phyloP scores from a whole-genome alignment of 2,797 vertebrate species.

The Gila robusta region DNA sequence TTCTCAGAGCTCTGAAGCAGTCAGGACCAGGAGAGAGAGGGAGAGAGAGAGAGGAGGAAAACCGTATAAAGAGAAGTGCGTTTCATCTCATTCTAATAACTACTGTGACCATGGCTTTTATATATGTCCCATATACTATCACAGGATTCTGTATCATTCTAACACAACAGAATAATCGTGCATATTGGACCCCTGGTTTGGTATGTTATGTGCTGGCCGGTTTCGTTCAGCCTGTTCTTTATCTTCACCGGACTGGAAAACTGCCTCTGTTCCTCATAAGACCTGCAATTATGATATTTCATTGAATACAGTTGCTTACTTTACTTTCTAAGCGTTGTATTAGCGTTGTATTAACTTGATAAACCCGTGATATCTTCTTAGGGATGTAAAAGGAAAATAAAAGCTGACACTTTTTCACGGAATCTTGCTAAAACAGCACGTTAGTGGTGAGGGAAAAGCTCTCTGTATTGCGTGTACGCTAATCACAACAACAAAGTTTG shows the following conservation, averaged over 20 bases:
- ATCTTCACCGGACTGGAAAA: background rate
- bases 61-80: slow-evolving; percentile 67
- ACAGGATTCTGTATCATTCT: background rate
- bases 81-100: slow-evolving; percentile 61
- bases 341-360: too few species aligned
- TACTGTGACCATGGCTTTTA: slow-evolving; percentile 63
- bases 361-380: too few species aligned
- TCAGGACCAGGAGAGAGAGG: slow-evolving; percentile 35
- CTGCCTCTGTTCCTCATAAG: background rate
- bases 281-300: background rate
- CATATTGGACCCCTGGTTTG: background rate
- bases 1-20: background rate
- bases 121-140: background rate
- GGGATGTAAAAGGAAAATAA: too few species aligned
- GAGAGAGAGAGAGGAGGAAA: slow-evolving; percentile 44
- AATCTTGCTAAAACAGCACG: too few species aligned
- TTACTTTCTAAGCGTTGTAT: too few species aligned
- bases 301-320: too few species aligned
- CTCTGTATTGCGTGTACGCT: too few species aligned
- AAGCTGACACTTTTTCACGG: too few species aligned
- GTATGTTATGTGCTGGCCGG: background rate
- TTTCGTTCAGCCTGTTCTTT: background rate
- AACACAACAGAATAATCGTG: rapidly evolving
- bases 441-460: too few species aligned
- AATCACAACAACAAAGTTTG: too few species aligned